Conservation (phyloP, 2,113 vertebrate genomes). For the Anseranas semipalmata region DNA sequence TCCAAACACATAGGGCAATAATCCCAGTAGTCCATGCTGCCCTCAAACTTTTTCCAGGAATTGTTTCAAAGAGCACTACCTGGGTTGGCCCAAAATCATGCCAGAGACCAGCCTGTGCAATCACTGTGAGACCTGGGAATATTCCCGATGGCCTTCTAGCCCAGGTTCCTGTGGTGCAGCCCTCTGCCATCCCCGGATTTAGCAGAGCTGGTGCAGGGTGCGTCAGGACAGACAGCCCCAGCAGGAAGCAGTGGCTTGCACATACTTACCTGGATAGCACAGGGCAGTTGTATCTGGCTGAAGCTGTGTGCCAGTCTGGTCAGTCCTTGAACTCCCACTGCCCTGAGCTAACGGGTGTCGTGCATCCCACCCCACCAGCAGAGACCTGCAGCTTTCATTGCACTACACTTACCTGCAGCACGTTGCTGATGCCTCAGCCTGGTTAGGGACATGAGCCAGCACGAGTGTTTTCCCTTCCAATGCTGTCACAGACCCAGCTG, state of each 20-base stretch:
- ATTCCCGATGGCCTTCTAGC: neutral
- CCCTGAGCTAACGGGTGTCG: neutral
- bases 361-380: neutral
- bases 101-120: neutral
- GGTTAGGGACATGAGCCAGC: neutral
- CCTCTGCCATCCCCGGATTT: neutral
- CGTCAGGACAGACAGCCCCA: neutral
- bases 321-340: neutral
- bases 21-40: neutral
- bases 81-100: neutral
- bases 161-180: neutral
- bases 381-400: neutral
- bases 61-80: neutral
- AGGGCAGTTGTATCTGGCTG: neutral
- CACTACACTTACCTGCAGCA: neutral
- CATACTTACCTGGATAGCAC: rapidly evolving
- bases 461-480: neutral
- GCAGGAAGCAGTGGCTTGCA: neutral
- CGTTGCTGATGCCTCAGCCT: neutral
- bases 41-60: neutral
- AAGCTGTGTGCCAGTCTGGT: neutral
- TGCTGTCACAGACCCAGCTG: neutral
- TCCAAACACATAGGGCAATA: neutral
- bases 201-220: neutral
- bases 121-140: neutral